Evolutionary conservation across 2,797 vertebrate species (phyloP).

Genomic region (Salmo trutta): DNA sequence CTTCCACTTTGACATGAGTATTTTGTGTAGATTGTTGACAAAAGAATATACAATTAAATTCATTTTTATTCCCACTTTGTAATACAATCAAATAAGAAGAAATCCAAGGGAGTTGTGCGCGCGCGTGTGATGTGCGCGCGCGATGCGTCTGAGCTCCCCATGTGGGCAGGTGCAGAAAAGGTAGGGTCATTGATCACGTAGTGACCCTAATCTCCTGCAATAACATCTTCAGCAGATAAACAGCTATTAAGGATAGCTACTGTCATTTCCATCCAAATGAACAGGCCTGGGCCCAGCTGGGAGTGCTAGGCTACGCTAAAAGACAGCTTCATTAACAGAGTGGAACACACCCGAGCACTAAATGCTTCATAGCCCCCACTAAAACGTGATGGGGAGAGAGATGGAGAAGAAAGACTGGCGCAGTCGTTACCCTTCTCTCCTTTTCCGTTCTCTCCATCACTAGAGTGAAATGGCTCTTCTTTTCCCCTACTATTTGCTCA

Average conservation of each 20-base stretch:
- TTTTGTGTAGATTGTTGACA: no score
- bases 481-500: not conserved
- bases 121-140: constrained; percentile 9
- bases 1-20: no score
- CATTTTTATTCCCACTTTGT: no score
- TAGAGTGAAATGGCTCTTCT: not conserved
- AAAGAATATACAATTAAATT: no score
- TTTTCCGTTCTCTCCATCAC: not conserved
- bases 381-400: not conserved
- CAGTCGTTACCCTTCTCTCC: not conserved
- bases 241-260: constrained; percentile 71
- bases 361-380: not conserved
- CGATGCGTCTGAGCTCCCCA: constrained; percentile 3
- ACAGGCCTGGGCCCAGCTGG: constrained; percentile 58
- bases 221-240: constrained; percentile 72
- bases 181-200: constrained; percentile 46
- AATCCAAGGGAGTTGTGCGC: no score
- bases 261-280: constrained; percentile 79
- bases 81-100: no score
- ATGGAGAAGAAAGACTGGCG: not conserved
- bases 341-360: constrained; percentile 2
- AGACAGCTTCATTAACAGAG: constrained; percentile 27
- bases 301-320: constrained; percentile 27
- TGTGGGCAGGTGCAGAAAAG: not conserved
- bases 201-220: constrained; percentile 61